Conservation (phyloP, 2,797 vertebrate genomes). For the Peromyscus attwateri region DNA sequence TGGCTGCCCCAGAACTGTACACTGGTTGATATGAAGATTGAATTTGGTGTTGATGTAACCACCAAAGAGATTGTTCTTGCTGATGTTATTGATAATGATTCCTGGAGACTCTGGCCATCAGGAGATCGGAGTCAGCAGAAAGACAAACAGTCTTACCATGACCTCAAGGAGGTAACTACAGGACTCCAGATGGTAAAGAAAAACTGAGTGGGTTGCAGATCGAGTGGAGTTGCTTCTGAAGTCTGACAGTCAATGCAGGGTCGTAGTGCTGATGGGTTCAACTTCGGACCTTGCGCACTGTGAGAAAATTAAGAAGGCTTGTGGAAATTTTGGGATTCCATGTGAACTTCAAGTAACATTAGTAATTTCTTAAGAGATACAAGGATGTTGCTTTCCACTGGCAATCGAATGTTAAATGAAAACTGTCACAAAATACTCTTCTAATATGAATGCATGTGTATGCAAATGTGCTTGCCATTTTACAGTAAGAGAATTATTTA, state of each 20-base stretch:
- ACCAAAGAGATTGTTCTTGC: constrained; percentile 97
- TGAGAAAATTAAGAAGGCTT: constrained; percentile 96
- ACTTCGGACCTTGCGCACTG: constrained; percentile 94
- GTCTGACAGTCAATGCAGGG: constrained; percentile 90
- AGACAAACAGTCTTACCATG: constrained; percentile 98
- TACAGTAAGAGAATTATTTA: neutral
- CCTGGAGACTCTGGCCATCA: constrained; percentile 97
- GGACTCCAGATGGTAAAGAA: constrained; percentile 98
- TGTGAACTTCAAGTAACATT: constrained; percentile 95
- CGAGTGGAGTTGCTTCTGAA: constrained; percentile 95
- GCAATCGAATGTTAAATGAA: constrained; percentile 23
- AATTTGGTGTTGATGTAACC: constrained; percentile 96
- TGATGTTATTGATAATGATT: constrained; percentile 99
- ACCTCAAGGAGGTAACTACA: constrained; percentile 98
- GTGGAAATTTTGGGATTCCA: constrained; percentile 91
- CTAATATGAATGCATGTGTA: neutral
- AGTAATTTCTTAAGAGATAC: constrained; percentile 50
- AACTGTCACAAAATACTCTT: constrained; percentile 25
- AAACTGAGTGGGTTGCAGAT: constrained; percentile 99
- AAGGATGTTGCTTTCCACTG: neutral
- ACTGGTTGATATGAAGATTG: constrained; percentile 99
- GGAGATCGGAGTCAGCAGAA: constrained; percentile 98
- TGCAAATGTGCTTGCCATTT: constrained; percentile 13
- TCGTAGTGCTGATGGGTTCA: constrained; percentile 98
- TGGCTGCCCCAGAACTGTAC: constrained; percentile 97